Evolutionary conservation across 2,113 vertebrate genomes (phyloP).

Genomic region (Oenanthe melanoleuca): DNA sequence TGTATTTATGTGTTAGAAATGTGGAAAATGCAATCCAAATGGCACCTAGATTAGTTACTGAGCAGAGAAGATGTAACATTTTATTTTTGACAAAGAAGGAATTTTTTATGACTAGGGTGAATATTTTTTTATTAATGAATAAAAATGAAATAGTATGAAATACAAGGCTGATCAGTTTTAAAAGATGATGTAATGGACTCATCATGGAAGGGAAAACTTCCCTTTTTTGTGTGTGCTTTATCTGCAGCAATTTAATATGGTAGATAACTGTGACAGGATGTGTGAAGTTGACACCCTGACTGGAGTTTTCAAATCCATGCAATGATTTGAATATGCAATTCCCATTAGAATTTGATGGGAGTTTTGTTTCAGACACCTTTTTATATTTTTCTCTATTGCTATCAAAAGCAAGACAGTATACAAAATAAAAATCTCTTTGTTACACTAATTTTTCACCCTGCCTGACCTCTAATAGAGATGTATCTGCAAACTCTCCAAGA

Average conservation of each 20-base stretch:
- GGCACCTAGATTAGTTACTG: not conserved
- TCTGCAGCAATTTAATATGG: not conserved
- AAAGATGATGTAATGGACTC: not conserved
- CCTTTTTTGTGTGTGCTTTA: not conserved
- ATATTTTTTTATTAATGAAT: not conserved
- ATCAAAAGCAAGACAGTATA: not conserved
- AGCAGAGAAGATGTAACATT: not conserved
- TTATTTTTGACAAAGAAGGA: not conserved
- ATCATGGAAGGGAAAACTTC: not conserved
- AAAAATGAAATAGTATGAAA: not conserved
- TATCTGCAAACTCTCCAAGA: not conserved
- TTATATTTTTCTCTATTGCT: not conserved
- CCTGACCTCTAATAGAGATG: not conserved
- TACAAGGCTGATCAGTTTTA: not conserved
- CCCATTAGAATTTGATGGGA: not conserved
- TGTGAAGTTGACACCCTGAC: not conserved
- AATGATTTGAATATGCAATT: not conserved
- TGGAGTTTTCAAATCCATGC: not conserved
- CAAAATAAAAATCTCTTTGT: not conserved
- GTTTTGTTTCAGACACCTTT: not conserved
- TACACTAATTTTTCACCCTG: not conserved
- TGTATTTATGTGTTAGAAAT: not conserved
- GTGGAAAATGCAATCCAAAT: not conserved
- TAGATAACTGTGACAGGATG: not conserved
- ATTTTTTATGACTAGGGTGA: not conserved